Percentiles rank a stretch among this genome's conserved stretches.
Conservation (phyloP, 1,140 invertebrate genomes). For the Hormaphis cornu region DNA sequence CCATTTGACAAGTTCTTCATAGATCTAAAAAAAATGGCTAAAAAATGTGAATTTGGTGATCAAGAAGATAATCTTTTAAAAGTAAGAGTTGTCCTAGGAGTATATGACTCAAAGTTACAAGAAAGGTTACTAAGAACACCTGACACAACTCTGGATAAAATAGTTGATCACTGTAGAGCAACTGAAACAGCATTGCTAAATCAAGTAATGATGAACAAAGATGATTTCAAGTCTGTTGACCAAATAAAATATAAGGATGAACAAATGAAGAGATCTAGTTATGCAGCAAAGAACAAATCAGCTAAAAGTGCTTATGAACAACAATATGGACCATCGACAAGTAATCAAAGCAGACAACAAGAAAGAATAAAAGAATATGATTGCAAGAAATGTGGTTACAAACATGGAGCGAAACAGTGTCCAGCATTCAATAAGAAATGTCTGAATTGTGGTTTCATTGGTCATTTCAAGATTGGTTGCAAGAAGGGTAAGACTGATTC, state of each 20-base stretch:
- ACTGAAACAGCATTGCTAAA: constrained; percentile 5
- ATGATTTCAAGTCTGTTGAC: neutral
- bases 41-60: constrained; percentile 14
- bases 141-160: neutral
- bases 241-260: neutral
- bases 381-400: constrained; percentile 23
- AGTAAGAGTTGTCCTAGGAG: neutral
- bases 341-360: neutral
- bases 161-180: neutral
- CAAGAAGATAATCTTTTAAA: neutral
- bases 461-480: constrained; percentile 34
- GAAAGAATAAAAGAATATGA: no score
- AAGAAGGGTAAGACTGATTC: constrained; percentile 11
- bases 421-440: constrained; percentile 35
- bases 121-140: constrained; percentile 12
- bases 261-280: neutral
- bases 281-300: no score
- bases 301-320: neutral
- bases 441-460: constrained; percentile 32
- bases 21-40: neutral
- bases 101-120: neutral
- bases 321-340: neutral
- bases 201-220: constrained; percentile 3
- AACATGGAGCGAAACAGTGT: neutral
- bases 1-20: constrained; percentile 38